Conservation (phyloP, 2,888 invertebrate genomes). For the Andrena bucephala region DNA sequence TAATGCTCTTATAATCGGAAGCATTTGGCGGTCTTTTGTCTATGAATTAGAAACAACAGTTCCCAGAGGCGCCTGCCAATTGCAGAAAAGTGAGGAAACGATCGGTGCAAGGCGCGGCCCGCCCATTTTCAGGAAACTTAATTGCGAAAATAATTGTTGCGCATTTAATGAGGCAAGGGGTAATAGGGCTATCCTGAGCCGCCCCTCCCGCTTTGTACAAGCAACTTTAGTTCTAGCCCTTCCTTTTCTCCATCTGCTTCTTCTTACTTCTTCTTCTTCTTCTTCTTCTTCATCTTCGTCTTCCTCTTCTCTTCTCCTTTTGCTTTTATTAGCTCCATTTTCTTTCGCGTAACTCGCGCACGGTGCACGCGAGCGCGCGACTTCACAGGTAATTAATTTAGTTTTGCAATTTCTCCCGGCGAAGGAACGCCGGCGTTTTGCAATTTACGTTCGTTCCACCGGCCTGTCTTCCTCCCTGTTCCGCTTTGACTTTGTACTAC, state of each 20-base stretch:
- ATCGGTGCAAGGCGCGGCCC: constrained; percentile 11
- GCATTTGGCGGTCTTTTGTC: neutral
- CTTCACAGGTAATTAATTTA: constrained; percentile 81
- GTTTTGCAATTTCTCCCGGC: constrained; percentile 79
- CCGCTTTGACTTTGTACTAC: constrained; percentile 28
- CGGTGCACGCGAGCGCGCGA: constrained; percentile 61
- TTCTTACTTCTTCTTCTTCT: constrained; percentile 17
- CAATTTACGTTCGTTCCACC: constrained; percentile 67
- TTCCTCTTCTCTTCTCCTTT: constrained; percentile 32
- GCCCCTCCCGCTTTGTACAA: constrained; percentile 62
- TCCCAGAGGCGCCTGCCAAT: constrained; percentile 8
- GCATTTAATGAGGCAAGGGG: constrained; percentile 40
- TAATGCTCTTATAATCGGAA: constrained; percentile 19
- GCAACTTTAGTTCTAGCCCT: constrained; percentile 59
- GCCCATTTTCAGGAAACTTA: constrained; percentile 36
- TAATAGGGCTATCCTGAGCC: constrained; percentile 31
- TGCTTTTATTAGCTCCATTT: constrained; percentile 69
- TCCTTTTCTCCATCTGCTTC: constrained; percentile 41
- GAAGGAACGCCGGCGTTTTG: constrained; percentile 71
- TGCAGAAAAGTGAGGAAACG: constrained; percentile 21
- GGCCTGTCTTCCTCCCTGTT: constrained; percentile 33
- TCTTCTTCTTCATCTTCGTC: constrained; percentile 33
- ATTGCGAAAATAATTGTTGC: constrained; percentile 44
- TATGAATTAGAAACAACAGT: constrained; percentile 28
- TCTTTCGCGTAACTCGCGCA: constrained; percentile 62